Evolutionary conservation across 2,113 vertebrate genomes (phyloP).

Genomic region (Bambusicola thoracicus): DNA sequence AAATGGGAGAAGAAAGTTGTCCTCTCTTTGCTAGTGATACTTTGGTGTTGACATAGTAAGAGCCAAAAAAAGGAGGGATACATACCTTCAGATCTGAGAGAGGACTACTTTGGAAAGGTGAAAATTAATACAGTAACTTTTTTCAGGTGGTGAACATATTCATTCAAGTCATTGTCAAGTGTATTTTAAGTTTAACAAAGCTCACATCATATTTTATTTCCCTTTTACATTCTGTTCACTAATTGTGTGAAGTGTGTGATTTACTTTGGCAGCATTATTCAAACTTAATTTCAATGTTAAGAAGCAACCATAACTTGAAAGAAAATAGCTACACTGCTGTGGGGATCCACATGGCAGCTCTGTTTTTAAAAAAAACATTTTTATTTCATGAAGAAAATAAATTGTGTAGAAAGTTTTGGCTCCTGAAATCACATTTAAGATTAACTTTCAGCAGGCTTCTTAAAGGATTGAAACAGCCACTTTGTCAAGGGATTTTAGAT

Average conservation of each 20-base stretch:
- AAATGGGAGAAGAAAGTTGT: neutral
- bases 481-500: slow-evolving; percentile 59
- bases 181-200: slow-evolving; percentile 74
- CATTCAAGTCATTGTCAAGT: slow-evolving; percentile 74
- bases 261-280: slow-evolving; percentile 74
- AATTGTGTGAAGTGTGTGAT: slow-evolving; percentile 72
- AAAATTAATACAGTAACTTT: slow-evolving; percentile 40
- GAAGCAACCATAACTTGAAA: slow-evolving; percentile 69
- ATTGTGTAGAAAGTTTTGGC: slow-evolving; percentile 42
- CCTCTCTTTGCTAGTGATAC: neutral
- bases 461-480: slow-evolving; percentile 50
- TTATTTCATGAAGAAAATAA: slow-evolving; percentile 60
- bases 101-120: slow-evolving; percentile 44
- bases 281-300: slow-evolving; percentile 75
- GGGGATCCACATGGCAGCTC: slow-evolving; percentile 55
- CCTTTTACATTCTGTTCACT: slow-evolving; percentile 60
- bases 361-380: neutral
- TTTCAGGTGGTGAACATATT: slow-evolving; percentile 39
- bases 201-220: slow-evolving; percentile 65
- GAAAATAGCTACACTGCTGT: slow-evolving; percentile 64
- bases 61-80: neutral
- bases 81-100: neutral
- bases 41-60: slow-evolving; percentile 18
- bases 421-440: slow-evolving; percentile 56
- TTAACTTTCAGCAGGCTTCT: slow-evolving; percentile 42